These are phyloP conservation scores for Aurelia aurita DNA, from an alignment of 30 jellyfish, hydroid and myxozoan species.

Conservation along the genomic window DNA sequence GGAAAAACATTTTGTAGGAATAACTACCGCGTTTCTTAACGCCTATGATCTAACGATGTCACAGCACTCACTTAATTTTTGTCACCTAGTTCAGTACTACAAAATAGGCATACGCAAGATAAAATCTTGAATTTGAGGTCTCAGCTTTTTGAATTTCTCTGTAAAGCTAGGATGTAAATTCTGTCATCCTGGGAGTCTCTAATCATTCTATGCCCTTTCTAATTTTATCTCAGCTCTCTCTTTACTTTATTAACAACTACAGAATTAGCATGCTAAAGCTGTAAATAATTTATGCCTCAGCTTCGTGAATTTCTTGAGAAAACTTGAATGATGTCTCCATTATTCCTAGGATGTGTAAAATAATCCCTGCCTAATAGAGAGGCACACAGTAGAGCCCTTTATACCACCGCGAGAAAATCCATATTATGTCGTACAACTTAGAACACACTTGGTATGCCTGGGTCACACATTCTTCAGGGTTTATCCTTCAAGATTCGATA, in stretches of 20 bases:
- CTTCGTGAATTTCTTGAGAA: too few relatives aligned
- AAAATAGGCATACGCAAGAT: too few relatives aligned
- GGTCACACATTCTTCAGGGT: constrained; percentile 54
- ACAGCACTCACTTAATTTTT: too few relatives aligned
- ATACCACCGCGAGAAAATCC: constrained; percentile 37
- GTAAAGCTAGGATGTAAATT: too few relatives aligned
- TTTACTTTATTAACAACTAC: background rate
- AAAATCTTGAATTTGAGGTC: too few relatives aligned
- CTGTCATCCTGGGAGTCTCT: too few relatives aligned
- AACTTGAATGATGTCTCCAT: background rate
- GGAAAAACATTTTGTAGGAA: too few relatives aligned
- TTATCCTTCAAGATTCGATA: constrained; percentile 36
- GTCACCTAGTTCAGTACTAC: too few relatives aligned
- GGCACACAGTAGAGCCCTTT: constrained; percentile 29
- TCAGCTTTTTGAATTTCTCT: too few relatives aligned
- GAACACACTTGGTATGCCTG: background rate
- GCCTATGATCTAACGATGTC: too few relatives aligned
- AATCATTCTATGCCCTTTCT: too few relatives aligned
- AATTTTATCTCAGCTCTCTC: background rate
- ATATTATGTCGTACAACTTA: constrained; percentile 1
- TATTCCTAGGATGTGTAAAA: constrained; percentile 20
- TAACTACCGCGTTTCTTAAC: too few relatives aligned
- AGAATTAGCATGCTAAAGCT: background rate
- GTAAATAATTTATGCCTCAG: background rate
- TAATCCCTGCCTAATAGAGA: constrained; percentile 32